Base-by-base conservation (phyloP, 1,140 invertebrate species). In the Pteromalus puparum region DNA sequence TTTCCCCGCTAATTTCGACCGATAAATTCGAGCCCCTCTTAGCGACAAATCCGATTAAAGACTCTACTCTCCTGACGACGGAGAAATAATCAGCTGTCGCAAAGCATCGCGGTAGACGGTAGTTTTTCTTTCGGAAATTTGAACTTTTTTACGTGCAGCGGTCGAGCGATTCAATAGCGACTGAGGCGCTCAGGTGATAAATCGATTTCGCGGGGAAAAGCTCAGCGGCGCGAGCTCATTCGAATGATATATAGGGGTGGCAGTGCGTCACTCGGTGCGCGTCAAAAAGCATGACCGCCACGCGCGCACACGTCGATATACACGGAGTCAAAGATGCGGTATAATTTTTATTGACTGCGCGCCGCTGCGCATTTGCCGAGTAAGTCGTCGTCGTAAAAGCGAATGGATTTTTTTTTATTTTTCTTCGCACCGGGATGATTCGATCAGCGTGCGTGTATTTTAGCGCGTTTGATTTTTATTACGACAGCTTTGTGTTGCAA, bases 31-130 rank as follows among this genome's bases (percentile, higher is more conserved):
- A 74, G 68, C 15, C 21, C 3, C 65, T 75, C 61, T 61, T 72
- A 80, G 74, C 79, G 80, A 67, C 48, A 65, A 80, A 84, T 84
- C 67, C 73, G 26, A 83, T 77, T 83, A 83, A 12, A 48, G 48
- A 2, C 26, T 68, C 65, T 68, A n/a, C 18, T 68, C 21, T 21
- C n/a, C 6, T 12, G 15, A 26, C 65, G n/a, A n/a, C 26, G 9
- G 13, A 53, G 48, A 53, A 53, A 53, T 53, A 53, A 53, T 53
- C 18, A 21, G 48, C 18, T 15, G 4, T 18, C 48, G 30, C 30
- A 5, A 53, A 53, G 18, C 12, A 21, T 53, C 18, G 48, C 48
- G 13, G 18, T 53, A 53, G 4, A 53, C 13, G 1, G 0, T 18
- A 53, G 30, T 53, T 53, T 68, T 26, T 26, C 21, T 80, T 30